phyloP scores from a whole-genome alignment of 2,888 invertebrate species.

The Xanthorhoe spadicearia region DNA sequence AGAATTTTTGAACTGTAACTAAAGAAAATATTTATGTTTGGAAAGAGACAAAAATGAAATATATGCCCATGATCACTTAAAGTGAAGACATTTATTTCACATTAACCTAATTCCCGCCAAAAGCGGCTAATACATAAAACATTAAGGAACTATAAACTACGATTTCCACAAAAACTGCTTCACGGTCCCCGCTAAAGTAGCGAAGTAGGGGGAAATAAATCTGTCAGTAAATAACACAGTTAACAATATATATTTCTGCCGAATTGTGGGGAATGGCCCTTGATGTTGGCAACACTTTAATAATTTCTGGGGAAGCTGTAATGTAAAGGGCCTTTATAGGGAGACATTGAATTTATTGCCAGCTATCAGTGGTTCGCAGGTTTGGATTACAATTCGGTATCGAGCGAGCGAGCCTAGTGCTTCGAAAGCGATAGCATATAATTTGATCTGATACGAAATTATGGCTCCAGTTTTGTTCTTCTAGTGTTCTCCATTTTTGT shows the following conservation, averaged over 20 bases:
- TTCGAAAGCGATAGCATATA: constrained; percentile 32
- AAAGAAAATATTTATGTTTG: neutral
- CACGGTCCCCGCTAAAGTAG: constrained; percentile 55
- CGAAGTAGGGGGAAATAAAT: constrained; percentile 62
- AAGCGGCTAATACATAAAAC: constrained; percentile 44
- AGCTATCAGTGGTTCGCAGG: constrained; percentile 24
- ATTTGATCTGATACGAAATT: neutral
- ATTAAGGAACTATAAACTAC: constrained; percentile 49
- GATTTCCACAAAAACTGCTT: constrained; percentile 44
- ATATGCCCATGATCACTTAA: constrained; percentile 23
- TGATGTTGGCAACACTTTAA: constrained; percentile 69
- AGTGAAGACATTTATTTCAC: constrained; percentile 35
- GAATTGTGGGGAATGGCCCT: constrained; percentile 60
- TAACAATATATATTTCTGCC: constrained; percentile 67
- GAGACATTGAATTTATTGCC: constrained; percentile 33
- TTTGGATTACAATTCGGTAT: constrained; percentile 37
- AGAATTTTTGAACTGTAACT: neutral
- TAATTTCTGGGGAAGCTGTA: constrained; percentile 57
- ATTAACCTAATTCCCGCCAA: constrained; percentile 43
- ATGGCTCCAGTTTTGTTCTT: neutral
- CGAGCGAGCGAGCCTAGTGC: constrained; percentile 12
- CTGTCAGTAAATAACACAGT: constrained; percentile 70
- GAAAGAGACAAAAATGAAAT: neutral
- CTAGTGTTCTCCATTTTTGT: neutral
- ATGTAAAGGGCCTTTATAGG: constrained; percentile 32